Percentiles rank a stretch among this genome's conserved stretches.
These are phyloP conservation scores for Heteractis magnifica DNA, from an alignment of 92 coral and sea anemone genomes.

Conservation along the genomic window DNA sequence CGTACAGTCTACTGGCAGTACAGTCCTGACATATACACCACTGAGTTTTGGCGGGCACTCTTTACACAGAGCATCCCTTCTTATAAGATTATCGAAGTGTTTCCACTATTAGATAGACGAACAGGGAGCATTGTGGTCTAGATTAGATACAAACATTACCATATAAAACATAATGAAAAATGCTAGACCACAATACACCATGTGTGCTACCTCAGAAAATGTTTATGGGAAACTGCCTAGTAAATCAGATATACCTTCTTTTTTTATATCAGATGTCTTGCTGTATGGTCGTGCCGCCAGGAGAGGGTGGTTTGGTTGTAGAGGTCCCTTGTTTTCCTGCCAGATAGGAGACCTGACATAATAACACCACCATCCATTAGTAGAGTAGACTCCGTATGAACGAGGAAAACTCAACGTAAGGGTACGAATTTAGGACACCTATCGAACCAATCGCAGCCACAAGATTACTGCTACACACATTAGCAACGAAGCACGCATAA, in stretches of 20 bases:
- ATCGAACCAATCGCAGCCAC: too few relatives aligned
- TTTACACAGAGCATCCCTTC: too few relatives aligned
- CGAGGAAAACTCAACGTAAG: too few relatives aligned
- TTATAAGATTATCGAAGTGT: too few relatives aligned
- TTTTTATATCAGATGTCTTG: slow-evolving; percentile 15
- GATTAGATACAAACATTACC: too few relatives aligned
- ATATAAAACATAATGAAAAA: too few relatives aligned
- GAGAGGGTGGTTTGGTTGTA: slow-evolving; percentile 59
- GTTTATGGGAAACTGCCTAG: neutral
- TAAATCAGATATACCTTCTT: slow-evolving; percentile 10
- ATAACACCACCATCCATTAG: neutral
- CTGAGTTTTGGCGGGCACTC: too few relatives aligned
- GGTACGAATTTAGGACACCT: neutral
- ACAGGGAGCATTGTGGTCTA: too few relatives aligned
- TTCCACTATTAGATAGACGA: too few relatives aligned
- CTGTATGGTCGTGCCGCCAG: slow-evolving; percentile 30
- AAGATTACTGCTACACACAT: too few relatives aligned
- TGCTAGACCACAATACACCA: too few relatives aligned
- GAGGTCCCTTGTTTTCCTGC: slow-evolving; percentile 76
- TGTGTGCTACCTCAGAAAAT: neutral
- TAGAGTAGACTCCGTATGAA: neutral
- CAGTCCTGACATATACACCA: neutral
- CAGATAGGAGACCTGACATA: slow-evolving; percentile 33
- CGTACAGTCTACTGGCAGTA: neutral
- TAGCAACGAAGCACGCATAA: too few relatives aligned